phyloP scores from a whole-genome alignment of 1,140 invertebrate species.

The Hycleus cichorii region DNA sequence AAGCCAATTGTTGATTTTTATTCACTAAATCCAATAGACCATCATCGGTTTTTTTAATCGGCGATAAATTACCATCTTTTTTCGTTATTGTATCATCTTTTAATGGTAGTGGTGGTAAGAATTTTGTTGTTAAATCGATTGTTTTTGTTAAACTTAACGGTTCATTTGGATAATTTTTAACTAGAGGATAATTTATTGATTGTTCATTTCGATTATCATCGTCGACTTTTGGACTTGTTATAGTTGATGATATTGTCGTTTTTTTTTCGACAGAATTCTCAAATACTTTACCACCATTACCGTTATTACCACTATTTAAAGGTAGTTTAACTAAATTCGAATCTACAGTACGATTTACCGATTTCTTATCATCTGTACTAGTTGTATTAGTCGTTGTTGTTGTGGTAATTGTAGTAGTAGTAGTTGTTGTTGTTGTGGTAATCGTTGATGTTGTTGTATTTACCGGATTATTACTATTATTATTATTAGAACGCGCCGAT shows the following conservation, averaged over 20 bases:
- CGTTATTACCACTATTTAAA: too few relatives aligned
- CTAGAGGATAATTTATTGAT: too few relatives aligned
- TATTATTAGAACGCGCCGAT: constrained; percentile 46
- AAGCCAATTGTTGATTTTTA: neutral
- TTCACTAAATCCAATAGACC: constrained; percentile 31
- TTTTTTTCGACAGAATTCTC: too few relatives aligned
- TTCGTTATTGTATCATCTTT: neutral
- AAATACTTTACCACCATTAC: too few relatives aligned
- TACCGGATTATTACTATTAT: neutral
- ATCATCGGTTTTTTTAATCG: constrained; percentile 22
- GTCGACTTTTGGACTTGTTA: too few relatives aligned
- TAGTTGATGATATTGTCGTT: too few relatives aligned
- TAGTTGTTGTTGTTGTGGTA: constrained; percentile 5
- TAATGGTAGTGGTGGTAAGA: constrained; percentile 23
- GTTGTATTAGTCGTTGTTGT: too few relatives aligned
- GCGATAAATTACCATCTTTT: constrained; percentile 14
- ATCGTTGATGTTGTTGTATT: neutral
- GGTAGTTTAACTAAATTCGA: too few relatives aligned
- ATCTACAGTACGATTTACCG: too few relatives aligned
- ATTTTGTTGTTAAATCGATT: constrained; percentile 30
- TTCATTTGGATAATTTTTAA: constrained; percentile 1
- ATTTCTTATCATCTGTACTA: too few relatives aligned
- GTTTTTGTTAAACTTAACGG: constrained; percentile 15
- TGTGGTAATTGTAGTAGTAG: too few relatives aligned
- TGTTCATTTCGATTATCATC: too few relatives aligned